Evolutionary conservation across 2,888 invertebrate species (phyloP).

Genomic region (Helleia helle): DNA sequence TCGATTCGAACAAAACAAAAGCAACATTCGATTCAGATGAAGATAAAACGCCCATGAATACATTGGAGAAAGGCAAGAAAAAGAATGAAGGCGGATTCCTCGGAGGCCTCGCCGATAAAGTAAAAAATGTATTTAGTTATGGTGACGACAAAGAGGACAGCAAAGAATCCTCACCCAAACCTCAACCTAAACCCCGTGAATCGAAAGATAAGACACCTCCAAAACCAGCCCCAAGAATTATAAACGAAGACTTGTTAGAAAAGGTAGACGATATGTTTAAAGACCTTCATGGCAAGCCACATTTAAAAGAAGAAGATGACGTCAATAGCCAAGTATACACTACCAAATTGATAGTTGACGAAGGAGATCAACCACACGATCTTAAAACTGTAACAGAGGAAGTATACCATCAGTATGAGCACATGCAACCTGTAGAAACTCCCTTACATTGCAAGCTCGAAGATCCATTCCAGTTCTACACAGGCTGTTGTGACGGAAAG

Average conservation of each 20-base stretch:
- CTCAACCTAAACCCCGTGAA: constrained; percentile 42
- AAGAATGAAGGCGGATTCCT: constrained; percentile 59
- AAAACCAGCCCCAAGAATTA: constrained; percentile 59
- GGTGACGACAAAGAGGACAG: constrained; percentile 53
- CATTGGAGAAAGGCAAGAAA: constrained; percentile 65
- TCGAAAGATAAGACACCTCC: constrained; percentile 48
- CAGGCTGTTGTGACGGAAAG: constrained; percentile 51
- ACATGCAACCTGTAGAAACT: constrained; percentile 63
- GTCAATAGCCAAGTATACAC: constrained; percentile 44
- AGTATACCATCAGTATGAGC: constrained; percentile 53
- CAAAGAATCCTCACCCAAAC: constrained; percentile 43
- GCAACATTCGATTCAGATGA: constrained; percentile 72
- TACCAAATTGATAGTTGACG: constrained; percentile 60
- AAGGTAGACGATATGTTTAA: constrained; percentile 72
- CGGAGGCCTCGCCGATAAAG: constrained; percentile 57
- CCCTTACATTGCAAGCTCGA: constrained; percentile 36
- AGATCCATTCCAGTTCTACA: constrained; percentile 56
- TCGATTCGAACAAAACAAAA: constrained; percentile 68
- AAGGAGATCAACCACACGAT: constrained; percentile 36
- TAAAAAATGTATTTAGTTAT: constrained; percentile 54
- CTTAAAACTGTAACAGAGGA: constrained; percentile 39
- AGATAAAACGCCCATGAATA: constrained; percentile 69
- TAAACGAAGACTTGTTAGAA: constrained; percentile 57
- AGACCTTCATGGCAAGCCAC: constrained; percentile 51
- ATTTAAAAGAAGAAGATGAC: constrained; percentile 46